These are phyloP conservation scores for Chloroceryle aenea DNA, from an alignment of 2,113 vertebrate species.

Conservation along the genomic window DNA sequence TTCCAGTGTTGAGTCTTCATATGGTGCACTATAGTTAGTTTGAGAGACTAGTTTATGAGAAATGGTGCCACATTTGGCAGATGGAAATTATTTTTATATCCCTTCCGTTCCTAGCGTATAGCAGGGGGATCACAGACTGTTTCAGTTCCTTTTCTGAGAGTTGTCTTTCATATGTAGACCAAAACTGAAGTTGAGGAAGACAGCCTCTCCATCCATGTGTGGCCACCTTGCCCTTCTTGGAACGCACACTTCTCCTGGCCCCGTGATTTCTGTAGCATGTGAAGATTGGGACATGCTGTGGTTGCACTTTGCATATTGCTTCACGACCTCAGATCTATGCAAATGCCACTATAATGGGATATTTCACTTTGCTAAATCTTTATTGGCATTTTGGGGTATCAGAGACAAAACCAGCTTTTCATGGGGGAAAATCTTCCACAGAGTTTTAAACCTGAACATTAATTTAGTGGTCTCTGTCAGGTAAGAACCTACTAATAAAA, in stretches of 20 bases:
- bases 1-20: conserved; percentile 57
- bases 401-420: background rate
- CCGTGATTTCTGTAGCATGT: background rate
- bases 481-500: background rate
- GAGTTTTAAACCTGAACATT: background rate
- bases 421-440: background rate
- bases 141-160: conserved; percentile 39
- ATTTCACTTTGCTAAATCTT: background rate
- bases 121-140: conserved; percentile 20
- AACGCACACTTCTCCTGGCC: background rate
- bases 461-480: background rate
- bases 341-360: background rate
- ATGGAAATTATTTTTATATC: conserved; percentile 58
- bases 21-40: conserved; percentile 45
- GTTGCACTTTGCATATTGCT: background rate
- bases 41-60: conserved; percentile 24
- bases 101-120: conserved; percentile 21
- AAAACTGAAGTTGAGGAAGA: conserved; percentile 63
- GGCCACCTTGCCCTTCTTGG: background rate
- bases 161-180: conserved; percentile 61
- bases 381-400: background rate
- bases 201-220: background rate
- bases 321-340: background rate
- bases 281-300: background rate
- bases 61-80: conserved; percentile 43